Conservation (phyloP, 2,888 invertebrate species). For the Mythimna pallens region DNA sequence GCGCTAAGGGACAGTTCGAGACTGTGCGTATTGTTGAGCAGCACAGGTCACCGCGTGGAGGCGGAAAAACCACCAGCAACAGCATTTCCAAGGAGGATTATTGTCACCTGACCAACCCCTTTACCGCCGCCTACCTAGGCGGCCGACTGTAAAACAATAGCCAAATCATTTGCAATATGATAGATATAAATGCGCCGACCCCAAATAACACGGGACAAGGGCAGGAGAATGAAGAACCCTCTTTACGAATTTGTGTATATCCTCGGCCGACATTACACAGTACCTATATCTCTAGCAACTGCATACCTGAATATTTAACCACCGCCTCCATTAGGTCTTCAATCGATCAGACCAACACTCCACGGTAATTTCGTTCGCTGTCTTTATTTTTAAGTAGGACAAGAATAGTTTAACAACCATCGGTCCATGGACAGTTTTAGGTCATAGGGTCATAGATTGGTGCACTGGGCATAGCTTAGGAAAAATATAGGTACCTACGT, state of each 20-base stretch:
- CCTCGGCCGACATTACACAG: background rate
- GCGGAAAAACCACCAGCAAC: no score
- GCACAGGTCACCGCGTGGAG: no score
- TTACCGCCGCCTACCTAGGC: no score
- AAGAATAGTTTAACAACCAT: constrained; percentile 9
- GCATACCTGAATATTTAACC: constrained; percentile 32
- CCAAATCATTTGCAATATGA: no score
- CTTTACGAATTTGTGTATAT: background rate
- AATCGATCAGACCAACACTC: constrained; percentile 7
- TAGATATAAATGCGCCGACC: no score
- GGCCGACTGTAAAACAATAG: no score
- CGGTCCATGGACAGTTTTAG: background rate
- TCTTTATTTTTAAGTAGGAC: constrained; percentile 2
- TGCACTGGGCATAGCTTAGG: constrained; percentile 2
- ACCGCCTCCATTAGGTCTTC: background rate
- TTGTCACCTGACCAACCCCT: no score
- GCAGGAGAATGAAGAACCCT: no score
- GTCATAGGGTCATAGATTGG: background rate
- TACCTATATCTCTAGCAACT: constrained; percentile 1
- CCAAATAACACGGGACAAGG: no score
- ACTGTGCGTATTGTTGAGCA: no score
- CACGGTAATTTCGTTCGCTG: constrained; percentile 6
- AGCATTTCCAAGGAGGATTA: no score
- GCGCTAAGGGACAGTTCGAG: no score
- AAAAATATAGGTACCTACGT: background rate